phyloP scores from a whole-genome alignment of 2,113 vertebrate species.

The Xenopus tropicalis region UCB_Xtro_10.0 CM004445.2:78786001-78786500 shows the following conservation, averaged over 20 bases:
- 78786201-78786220: slow-evolving; percentile 46
- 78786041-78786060: no score
- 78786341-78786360: slow-evolving; percentile 19
- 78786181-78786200: background rate
- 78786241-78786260: slow-evolving; percentile 55
- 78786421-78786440: background rate
- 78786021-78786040: no score
- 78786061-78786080: no score
- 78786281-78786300: slow-evolving; percentile 55
- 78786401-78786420: background rate
- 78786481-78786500: no score
- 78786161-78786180: no score
- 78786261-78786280: slow-evolving; percentile 55
- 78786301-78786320: slow-evolving; percentile 56
- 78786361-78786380: no score
- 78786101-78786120: no score
- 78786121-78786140: no score
- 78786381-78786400: background rate
- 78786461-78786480: no score
- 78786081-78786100: no score
- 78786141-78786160: no score
- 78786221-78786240: slow-evolving; percentile 56
- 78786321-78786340: slow-evolving; percentile 38
- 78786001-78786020: no score
- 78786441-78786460: background rate